These are phyloP conservation scores for Campoletis raptor DNA, from an alignment of 2,888 invertebrate species.

Conservation along the genomic window DNA sequence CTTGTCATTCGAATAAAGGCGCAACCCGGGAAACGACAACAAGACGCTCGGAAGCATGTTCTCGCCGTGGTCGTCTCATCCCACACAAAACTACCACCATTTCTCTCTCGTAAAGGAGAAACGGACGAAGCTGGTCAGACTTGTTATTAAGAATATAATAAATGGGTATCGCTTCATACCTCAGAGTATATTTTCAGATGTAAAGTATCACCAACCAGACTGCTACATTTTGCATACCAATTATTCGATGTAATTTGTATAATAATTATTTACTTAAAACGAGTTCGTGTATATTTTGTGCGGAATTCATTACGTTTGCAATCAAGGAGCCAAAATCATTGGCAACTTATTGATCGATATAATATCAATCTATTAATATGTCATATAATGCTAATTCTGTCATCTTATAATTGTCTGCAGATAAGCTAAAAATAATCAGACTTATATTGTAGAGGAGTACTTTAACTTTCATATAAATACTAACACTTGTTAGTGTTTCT, in stretches of 20 bases:
- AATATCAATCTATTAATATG: not conserved
- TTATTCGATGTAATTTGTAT: slow-evolving; percentile 36
- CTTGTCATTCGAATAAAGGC: slow-evolving; percentile 62
- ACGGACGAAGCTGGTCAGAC: slow-evolving; percentile 61
- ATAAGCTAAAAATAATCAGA: not conserved
- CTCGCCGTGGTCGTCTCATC: slow-evolving; percentile 52
- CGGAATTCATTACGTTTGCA: slow-evolving; percentile 5
- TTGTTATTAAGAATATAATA: slow-evolving; percentile 63
- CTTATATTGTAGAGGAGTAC: not conserved
- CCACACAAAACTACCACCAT: slow-evolving; percentile 54
- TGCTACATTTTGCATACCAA: slow-evolving; percentile 36
- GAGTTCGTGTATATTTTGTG: not conserved
- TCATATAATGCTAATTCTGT: not conserved
- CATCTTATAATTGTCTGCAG: not conserved
- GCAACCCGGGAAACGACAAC: slow-evolving; percentile 53
- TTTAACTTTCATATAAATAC: not conserved
- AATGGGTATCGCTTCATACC: slow-evolving; percentile 58
- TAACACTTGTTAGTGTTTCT: not conserved
- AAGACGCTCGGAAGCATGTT: slow-evolving; percentile 49
- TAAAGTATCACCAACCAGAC: slow-evolving; percentile 28
- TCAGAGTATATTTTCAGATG: slow-evolving; percentile 41
- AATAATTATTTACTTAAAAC: slow-evolving; percentile 51
- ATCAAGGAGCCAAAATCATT: slow-evolving; percentile 15
- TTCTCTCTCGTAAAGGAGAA: slow-evolving; percentile 57
- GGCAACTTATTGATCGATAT: not conserved